Evolutionary conservation across 2,888 invertebrate species (phyloP), one percentile per base, ranked within the genome.

Genomic region (Clostera curtula): DNA sequence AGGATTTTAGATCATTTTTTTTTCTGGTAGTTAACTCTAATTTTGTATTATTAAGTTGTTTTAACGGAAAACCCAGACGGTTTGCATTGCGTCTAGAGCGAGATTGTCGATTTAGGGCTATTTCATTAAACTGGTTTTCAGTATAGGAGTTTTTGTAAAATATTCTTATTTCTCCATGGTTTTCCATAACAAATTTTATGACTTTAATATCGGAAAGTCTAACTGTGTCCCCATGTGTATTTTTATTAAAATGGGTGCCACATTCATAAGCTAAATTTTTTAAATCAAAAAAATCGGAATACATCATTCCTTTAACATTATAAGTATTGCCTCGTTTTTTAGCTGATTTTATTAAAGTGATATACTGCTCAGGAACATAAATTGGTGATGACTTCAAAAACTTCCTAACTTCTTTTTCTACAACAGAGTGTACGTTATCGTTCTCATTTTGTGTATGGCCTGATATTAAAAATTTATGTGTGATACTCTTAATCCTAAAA

Each of bases 361-460:
- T 13, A 12, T 12, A 22, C 14, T 22, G 22, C 5, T 12, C 22
- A 13, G 22, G 22, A 3, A 13, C 13, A 13, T 6, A 13, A 12
- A 22, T 22, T n/a, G 22, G 22, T 7, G 13, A 12, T n/a, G 22
- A 22, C n/a, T 22, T 22, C 12, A 13, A 7, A 5, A 13, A 12
- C n/a, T 13, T 31, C 27, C 25, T 29, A 24, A 36, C 27, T 12
- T 23, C 25, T 13, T 40, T 40, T 27, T 40, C 40, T 15, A 40
- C 38, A 16, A 37, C 27, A 27, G 40, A 40, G 12, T 34, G 31
- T 24, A 31, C 29, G 2, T 15, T 20, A 2, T 22, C 30, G 1
- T 22, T 22, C 26, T 25, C 30, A 3, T 30, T 31, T 10, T 26
- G 26, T 15, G 31, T 26, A 1, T 27, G 26, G 0, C 23, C 16